Conservation (phyloP, 2,113 vertebrate genomes). For the Sphyrna mokarran region DNA sequence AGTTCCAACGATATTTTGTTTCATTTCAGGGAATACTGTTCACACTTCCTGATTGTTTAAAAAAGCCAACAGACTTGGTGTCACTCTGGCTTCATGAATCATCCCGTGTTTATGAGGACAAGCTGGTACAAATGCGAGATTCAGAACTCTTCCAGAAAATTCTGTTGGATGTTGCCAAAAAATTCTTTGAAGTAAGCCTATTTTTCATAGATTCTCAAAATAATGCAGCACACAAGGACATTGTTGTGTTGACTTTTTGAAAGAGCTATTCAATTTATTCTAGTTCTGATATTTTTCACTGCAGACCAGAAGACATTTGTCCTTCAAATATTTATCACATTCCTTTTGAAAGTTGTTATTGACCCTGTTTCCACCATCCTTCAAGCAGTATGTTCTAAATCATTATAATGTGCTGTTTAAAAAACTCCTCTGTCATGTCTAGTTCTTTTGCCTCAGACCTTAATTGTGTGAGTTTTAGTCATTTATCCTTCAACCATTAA, state of each 20-base stretch:
- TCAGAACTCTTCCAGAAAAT: slow-evolving; percentile 61
- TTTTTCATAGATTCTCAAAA: background rate
- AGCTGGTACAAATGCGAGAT: slow-evolving; percentile 59
- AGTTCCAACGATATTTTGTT: background rate
- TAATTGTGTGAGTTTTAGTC: background rate
- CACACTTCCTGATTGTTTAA: slow-evolving; percentile 57
- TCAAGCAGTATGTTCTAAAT: background rate
- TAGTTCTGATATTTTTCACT: background rate
- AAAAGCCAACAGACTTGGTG: slow-evolving; percentile 52
- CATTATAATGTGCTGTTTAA: background rate
- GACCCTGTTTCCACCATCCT: background rate
- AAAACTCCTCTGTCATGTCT: background rate
- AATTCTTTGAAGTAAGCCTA: slow-evolving; percentile 60
- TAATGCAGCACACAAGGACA: too few species aligned
- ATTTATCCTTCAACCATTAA: background rate
- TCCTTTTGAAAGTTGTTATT: background rate
- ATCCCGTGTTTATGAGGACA: slow-evolving; percentile 65
- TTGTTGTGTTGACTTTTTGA: background rate
- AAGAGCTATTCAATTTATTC: background rate
- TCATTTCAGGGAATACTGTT: slow-evolving; percentile 64
- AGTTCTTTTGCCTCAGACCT: background rate
- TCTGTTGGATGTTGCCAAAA: slow-evolving; percentile 53
- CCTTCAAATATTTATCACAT: background rate
- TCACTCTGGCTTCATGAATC: slow-evolving; percentile 66
- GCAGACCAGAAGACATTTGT: background rate